Base-by-base conservation (phyloP, 2,113 vertebrate species). In the Pterophyllum scalare region DNA sequence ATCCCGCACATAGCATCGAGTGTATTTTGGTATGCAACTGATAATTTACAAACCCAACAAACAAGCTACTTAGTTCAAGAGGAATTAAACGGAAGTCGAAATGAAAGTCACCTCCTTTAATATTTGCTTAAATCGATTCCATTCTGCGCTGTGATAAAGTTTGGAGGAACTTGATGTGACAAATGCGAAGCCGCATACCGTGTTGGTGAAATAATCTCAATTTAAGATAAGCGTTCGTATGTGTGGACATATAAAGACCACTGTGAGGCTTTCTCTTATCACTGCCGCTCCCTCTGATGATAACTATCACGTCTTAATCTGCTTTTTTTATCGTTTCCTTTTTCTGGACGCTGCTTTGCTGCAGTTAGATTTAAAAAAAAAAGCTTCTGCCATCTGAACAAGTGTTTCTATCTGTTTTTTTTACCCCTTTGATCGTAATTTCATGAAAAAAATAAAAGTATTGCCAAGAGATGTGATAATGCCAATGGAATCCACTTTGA, bases 261-360 rank as follows among this genome's bases (percentile, higher is more conserved):
- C 77, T 87, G 59, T 38, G 1, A 82, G 84, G 61, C 80, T 49
- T 78, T 28, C 74, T 85, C 79, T 85, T 85, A 89, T 89, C 83
- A 1, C 40, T 11, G 7, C 54, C 17, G 26, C 77, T 84, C 80
- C 49, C 84, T 92, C 83, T 90, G 89, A 89, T 86, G 86, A 88
- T 88, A 28, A 59, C 64, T 35, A 89, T 93, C 92, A n/a, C 57
- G 78, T 28, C 64, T 74, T 77, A n/a, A 89, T 91, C 79, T 89
- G 49, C 67, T 14, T 77, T 87, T 87, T 31, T 65, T 61, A 78
- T 84, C 59, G 15, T 52, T 78, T 79, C 78, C 64, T 70, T 49
- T 59, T 74, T 83, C 80, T 49, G 43, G 80, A 74, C 4, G 10
- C 5, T 22, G 74, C 77, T 70, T 72, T 22, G 31, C 65, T 3